Base-by-base conservation (phyloP, 2,113 vertebrate genomes). In the Chrysochloris asiatica region DNA sequence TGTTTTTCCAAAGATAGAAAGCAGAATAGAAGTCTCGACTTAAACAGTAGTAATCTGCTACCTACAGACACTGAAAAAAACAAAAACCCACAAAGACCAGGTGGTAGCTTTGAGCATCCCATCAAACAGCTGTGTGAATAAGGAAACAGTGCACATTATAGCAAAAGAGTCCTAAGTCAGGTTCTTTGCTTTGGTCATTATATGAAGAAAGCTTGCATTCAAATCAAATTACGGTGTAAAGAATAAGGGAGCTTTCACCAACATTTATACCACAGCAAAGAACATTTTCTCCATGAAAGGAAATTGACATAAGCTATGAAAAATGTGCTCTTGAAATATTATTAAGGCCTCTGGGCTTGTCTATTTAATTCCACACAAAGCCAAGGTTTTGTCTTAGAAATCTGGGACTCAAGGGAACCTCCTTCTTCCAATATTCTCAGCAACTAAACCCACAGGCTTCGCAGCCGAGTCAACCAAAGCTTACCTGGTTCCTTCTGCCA, bases 401-500 rank as follows among this genome's bases (percentile, higher is more conserved):
- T 30, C 38, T 33, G 19, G 65, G 67, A 63, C 45, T 61, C 50
- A 41, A 48, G 24, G 50, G 24, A 24, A 61, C 38, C 54, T 5
- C 50, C 36, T 50, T 50, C 65, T 72, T 47, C 16, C 47, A 47
- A n/a, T 0, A 8, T 12, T 50, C 69, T 90, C 48, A 36, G 0
- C 22, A 59, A 59, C 3, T 0, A 33, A 87, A 63, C 24, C 33
- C 38, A 77, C 24, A 4, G 65, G 52, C 3, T 8, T 52, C 45
- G 47, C 36, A 8, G 17, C 38, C 33, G 3, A 12, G 67, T 0
- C 3, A 41, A 56, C 24, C 54, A 22, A n/a, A 1, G 14, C 84
- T 91, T 96, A 99, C 99, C 98, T 99, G 99, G 96, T 97, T 99
- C 94, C 98, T 99, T 95, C 99, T 98, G 93, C 98, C 98, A 89